Conservation (phyloP, 2,888 invertebrate species). For the Ophraella communa region DNA sequence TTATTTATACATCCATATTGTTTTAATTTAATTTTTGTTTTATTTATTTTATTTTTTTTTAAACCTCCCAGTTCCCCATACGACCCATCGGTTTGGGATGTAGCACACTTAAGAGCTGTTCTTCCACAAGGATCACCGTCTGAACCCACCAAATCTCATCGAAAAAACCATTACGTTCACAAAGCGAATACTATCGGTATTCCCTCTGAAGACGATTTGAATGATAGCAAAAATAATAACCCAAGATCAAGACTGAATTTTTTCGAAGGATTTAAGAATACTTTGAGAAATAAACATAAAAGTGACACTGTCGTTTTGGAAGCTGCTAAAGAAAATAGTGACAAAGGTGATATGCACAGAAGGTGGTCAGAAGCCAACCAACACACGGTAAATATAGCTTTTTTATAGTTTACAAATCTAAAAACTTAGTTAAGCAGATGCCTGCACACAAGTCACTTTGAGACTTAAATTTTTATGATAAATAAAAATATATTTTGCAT, state of each 20-base stretch:
- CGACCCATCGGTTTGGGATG: conserved; percentile 58
- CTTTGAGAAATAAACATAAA: conserved; percentile 63
- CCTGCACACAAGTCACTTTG: too few species aligned
- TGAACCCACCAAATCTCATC: conserved; percentile 42
- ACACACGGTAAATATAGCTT: conserved; percentile 53
- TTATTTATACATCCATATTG: background rate
- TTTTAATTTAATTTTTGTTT: background rate
- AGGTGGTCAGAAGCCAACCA: conserved; percentile 61
- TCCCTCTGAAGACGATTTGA: conserved; percentile 62
- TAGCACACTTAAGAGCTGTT: conserved; percentile 58
- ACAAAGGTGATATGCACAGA: conserved; percentile 56
- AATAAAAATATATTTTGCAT: too few species aligned
- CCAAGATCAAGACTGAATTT: conserved; percentile 55
- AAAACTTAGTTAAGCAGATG: too few species aligned
- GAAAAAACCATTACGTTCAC: conserved; percentile 53
- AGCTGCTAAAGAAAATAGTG: conserved; percentile 48
- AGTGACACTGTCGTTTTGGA: conserved; percentile 58
- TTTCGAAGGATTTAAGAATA: conserved; percentile 70
- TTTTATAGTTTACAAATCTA: background rate
- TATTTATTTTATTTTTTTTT: conserved; percentile 33
- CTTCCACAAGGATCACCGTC: conserved; percentile 49
- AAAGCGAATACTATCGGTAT: conserved; percentile 68
- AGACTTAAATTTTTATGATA: too few species aligned
- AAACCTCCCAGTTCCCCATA: conserved; percentile 49
- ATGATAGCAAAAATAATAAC: conserved; percentile 60